Base-by-base conservation (phyloP, 2,888 invertebrate species). In the Cryptophagus acutangulus region DNA sequence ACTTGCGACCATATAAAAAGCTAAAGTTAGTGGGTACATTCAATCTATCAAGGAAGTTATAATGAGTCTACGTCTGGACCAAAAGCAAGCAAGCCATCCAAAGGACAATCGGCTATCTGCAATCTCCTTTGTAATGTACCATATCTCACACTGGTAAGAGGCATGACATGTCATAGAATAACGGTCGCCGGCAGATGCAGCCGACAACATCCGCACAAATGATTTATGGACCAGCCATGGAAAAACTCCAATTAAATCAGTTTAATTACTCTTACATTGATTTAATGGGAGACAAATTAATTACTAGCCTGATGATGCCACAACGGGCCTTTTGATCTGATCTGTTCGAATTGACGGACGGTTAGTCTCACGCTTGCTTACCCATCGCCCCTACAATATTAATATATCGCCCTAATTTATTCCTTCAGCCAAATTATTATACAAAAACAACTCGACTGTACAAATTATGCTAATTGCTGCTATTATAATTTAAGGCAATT, bases 171-270 rank as follows among this genome's bases (percentile, higher is more conserved):
- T 52, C 49, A 45, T 45, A 41, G 41, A 48, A 49, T 49, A 52
- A 52, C 49, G 52, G 46, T 43, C 45, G 50, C 40, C 40, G 41
- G 42, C 51, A 51, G 51, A 51, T 48, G 51, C 35, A 31, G 38
- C 26, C 36, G 45, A 51, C 45, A 51, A 43, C 42, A 43, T 48
- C 40, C 46, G 36, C 24, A 10, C 41, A 26, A 41, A 52, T 55
- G 54, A 54, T 55, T 54, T 54, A 55, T 52, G 44, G 39, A 37
- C 24, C 28, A 8, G 33, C 36, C 13, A 28, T 29, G 41, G 44
- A 53, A 55, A 55, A 55, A 52, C 45, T 47, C 40, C 52, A 53
- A 55, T 55, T 55, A 55, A 53, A 53, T 53, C 53, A 36, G 38
- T 48, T 52, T 46, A 47, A 50, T 45, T 43, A 44, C 48, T 46